Conservation (phyloP, 2,888 invertebrate species). For the Laspeyria flexula region DNA sequence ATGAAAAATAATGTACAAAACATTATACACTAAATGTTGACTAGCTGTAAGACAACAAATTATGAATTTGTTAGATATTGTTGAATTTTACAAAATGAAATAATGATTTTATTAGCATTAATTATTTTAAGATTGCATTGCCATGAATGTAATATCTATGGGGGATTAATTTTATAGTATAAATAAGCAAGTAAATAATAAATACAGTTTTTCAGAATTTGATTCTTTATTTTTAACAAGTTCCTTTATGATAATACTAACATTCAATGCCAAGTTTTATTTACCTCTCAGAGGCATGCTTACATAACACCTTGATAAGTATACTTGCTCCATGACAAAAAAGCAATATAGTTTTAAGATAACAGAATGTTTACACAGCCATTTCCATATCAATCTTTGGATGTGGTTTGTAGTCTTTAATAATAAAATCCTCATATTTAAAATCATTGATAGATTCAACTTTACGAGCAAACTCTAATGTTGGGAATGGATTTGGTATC, state of each 20-base stretch:
- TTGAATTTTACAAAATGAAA: conserved; percentile 66
- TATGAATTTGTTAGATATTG: conserved; percentile 67
- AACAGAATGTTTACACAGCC: conserved; percentile 86
- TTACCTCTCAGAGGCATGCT: not conserved
- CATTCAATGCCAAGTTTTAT: not conserved
- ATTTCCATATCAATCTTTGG: conserved; percentile 97
- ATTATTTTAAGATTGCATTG: conserved; percentile 63
- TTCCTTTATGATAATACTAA: not conserved
- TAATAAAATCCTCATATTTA: conserved; percentile 92
- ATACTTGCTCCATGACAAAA: not conserved
- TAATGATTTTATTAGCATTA: conserved; percentile 59
- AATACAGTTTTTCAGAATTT: conserved; percentile 41
- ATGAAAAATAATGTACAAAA: conserved; percentile 65
- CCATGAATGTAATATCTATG: conserved; percentile 60
- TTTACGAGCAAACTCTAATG: conserved; percentile 90
- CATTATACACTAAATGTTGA: conserved; percentile 53
- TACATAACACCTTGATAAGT: not conserved
- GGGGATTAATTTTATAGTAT: conserved; percentile 67
- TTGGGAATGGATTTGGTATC: conserved; percentile 93
- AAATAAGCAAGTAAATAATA: conserved; percentile 55
- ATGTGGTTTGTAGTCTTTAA: conserved; percentile 94
- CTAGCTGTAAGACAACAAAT: conserved; percentile 64
- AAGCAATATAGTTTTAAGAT: not conserved
- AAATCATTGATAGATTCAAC: conserved; percentile 95
- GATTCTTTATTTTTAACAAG: conserved; percentile 6